Evolutionary conservation across 1,140 invertebrate genomes (phyloP).

Genomic region (Apis laboriosa): DNA sequence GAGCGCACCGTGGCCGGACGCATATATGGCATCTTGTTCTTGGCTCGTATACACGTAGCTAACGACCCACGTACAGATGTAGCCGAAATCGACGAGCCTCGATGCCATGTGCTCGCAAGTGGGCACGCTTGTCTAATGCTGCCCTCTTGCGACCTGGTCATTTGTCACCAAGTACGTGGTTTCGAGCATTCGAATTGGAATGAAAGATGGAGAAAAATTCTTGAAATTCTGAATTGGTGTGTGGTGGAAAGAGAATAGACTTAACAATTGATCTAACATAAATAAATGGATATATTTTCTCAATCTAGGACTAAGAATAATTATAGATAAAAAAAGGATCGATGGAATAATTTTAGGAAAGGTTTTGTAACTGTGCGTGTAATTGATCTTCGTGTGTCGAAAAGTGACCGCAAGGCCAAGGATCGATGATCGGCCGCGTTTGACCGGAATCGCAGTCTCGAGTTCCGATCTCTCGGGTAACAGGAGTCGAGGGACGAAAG

Average conservation of each 20-base stretch:
- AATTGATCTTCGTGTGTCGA: not conserved
- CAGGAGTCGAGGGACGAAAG: slow-evolving; percentile 10
- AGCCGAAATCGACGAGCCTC: slow-evolving; percentile 57
- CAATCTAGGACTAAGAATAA: no score
- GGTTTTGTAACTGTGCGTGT: no score
- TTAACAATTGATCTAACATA: no score
- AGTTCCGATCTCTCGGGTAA: slow-evolving; percentile 20
- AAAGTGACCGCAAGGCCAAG: not conserved
- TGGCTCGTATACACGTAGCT: slow-evolving; percentile 56
- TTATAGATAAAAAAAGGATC: no score
- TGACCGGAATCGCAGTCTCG: slow-evolving; percentile 15
- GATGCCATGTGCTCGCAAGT: slow-evolving; percentile 33
- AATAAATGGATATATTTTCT: no score
- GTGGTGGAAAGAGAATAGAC: no score
- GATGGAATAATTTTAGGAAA: no score
- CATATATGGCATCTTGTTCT: slow-evolving; percentile 70
- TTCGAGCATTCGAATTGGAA: no score
- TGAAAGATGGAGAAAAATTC: no score
- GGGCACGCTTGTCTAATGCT: slow-evolving; percentile 21
- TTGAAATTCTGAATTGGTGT: no score
- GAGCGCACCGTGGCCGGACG: slow-evolving; percentile 11
- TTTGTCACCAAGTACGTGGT: not conserved
- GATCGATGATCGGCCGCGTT: not conserved
- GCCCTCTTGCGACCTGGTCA: not conserved
- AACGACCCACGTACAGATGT: slow-evolving; percentile 66